Percentiles rank a stretch among this genome's conserved stretches.
phyloP scores from a whole-genome alignment of 2,888 invertebrate species.

The Petrophora chlorosata region DNA sequence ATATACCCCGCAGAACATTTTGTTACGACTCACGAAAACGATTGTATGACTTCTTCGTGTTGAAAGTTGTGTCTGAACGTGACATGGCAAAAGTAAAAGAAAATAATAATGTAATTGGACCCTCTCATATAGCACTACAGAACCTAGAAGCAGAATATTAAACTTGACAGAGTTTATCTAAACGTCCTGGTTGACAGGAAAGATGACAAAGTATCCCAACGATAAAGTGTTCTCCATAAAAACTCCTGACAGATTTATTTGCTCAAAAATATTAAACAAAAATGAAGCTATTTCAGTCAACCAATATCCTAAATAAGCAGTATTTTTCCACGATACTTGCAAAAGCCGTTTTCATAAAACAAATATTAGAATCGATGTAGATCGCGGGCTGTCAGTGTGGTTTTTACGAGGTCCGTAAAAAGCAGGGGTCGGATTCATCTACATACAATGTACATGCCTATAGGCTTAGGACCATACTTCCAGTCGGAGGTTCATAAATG shows the following conservation, averaged over 20 bases:
- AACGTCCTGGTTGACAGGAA: background rate
- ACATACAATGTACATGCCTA: no score
- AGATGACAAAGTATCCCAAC: background rate
- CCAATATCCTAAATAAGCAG: conserved; percentile 33
- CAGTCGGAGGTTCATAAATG: conserved; percentile 39
- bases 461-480: conserved; percentile 47
- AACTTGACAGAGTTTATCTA: background rate
- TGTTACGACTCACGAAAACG: no score
- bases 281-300: conserved; percentile 22
- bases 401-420: conserved; percentile 59
- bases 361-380: conserved; percentile 62
- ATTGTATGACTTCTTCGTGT: no score
- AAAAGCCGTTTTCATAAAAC: conserved; percentile 56
- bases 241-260: conserved; percentile 14
- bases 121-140: no score
- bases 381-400: conserved; percentile 53
- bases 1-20: no score
- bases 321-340: conserved; percentile 22
- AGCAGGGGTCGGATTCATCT: conserved; percentile 46
- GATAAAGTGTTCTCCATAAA: conserved; percentile 1
- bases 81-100: no score
- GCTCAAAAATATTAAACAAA: conserved; percentile 20
- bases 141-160: no score
- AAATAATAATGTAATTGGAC: no score
- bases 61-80: no score